Base-by-base conservation (phyloP, 2,797 vertebrate species). In the Lithobates pipiens region DNA sequence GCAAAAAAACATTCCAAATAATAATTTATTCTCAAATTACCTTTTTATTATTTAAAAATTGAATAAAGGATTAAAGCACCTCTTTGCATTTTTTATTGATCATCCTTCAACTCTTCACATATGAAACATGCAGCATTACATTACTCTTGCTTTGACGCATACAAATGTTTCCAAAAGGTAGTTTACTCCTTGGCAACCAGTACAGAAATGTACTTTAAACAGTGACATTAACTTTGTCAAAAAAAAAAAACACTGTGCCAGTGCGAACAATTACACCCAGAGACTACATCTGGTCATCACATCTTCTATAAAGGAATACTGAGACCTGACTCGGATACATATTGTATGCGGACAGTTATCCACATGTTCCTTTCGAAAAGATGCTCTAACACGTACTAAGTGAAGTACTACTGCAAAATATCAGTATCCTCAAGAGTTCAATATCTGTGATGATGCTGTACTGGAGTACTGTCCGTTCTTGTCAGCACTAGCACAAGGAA, bases 171-270 rank as follows among this genome's bases (percentile, higher is more conserved):
- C 27, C 9, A 80, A 65, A 70, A 70, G 67, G 27, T 46, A 71
- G 69, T 71, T 36, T 71, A 39, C 69, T 71, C 69, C 69, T 71
- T 71, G 69, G 69, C 69, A 76, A 63, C 50, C 6, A n/a, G 57
- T 67, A 34, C 50, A 82, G 16, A 69, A 73, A 73, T 44, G 71
- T 73, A 44, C 15, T 73, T n/a, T 13, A 46, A 36, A 73, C 71
- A 42, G 39, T 73, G 71, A 73, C 36, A 73, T 34, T 10, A 73
- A 44, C 71, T 25, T 73, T 73, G 7, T 11, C 2, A 5, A 54
- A 54, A 54, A 6, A 16, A 16, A 77, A 34, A 18, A 67, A 68
- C 44, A 67, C 3, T 7, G 10, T 77, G 63, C 15, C 61, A 67
- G 9, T 67, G 16, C 15, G 16, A 34, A 27, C 15, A 18, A 27